Evolutionary conservation across 2,888 invertebrate species (phyloP), one percentile per base, ranked within the genome.

Genomic region (Chrysotoxum bicinctum): DNA sequence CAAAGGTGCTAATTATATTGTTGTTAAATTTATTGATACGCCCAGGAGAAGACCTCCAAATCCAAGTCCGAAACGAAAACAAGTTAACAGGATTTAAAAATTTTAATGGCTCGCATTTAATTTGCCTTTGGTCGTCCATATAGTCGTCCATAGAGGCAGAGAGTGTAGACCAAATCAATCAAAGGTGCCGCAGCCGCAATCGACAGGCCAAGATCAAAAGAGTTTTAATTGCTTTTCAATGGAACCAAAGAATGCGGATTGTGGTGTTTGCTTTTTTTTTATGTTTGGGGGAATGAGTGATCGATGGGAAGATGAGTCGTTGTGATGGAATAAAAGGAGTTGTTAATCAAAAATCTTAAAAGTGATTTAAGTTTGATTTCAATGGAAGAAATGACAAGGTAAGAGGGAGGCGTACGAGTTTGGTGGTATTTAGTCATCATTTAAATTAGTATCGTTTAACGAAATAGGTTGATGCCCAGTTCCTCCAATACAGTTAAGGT

Each of bases 221-320:
- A 72, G 54, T 76, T 77, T 85, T 85, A 81, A 85, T 85, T 85
- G 77, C 85, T 81, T 85, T 85, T 77, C 85, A 85, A 77, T 76
- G 85, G 80, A 81, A 72, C 81, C 56, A 48, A 62, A 79, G 45
- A 80, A 76, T 76, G 64, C 35, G 45, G 68, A 78, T 54, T 64
- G n/a, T n/a, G 48, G 54, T 85, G 76, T 76, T 70, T 73, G 76
- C 14, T 32, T 78, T 52, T 48, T 43, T 64, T 56, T 37, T 52
- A 37, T 43, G 56, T 50, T 32, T 68, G 54, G 45, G 0, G 35
- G 5, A 50, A 21, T 35, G 73, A 23, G 37, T 75, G 66, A 68
- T 75, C 64, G 37, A 76, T 72, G 80, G 37, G 58, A 66, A 66
- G 66, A 66, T 66, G 66, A 32, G 14, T 45, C 43, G 58, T 60